phyloP scores from a whole-genome alignment of 2,113 vertebrate species.

The Sarotherodon lohbergeri region DNA sequence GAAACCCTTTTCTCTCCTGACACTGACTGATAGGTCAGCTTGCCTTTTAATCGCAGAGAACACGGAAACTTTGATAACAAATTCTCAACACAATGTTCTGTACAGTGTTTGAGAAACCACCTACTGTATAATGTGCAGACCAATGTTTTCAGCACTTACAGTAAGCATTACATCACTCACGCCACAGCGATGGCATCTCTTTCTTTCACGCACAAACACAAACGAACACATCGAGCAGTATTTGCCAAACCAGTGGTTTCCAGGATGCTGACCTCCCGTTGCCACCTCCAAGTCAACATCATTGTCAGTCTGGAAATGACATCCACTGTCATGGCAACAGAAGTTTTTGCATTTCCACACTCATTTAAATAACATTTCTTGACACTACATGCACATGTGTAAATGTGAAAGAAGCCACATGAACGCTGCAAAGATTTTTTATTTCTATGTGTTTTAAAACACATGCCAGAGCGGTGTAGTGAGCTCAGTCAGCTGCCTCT shows the following conservation, averaged over 20 bases:
- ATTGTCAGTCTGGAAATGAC: neutral
- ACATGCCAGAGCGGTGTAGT: neutral
- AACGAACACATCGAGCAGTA: constrained; percentile 34
- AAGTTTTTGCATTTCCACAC: neutral
- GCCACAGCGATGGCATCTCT: neutral
- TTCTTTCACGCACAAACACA: neutral
- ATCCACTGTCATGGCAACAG: constrained; percentile 31
- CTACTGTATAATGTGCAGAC: neutral
- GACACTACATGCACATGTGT: neutral
- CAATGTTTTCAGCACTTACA: neutral
- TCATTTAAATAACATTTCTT: neutral
- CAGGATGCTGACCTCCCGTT: constrained; percentile 46
- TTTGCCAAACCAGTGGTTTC: constrained; percentile 16
- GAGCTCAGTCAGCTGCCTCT: neutral
- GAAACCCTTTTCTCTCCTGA: neutral
- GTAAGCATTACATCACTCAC: neutral
- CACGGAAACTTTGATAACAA: neutral
- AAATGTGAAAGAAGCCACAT: neutral
- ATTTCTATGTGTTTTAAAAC: neutral
- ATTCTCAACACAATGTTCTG: neutral
- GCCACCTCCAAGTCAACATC: constrained; percentile 45
- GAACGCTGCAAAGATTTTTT: neutral
- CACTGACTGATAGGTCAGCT: neutral
- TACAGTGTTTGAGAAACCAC: neutral
- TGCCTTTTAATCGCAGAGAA: neutral